phyloP scores from a whole-genome alignment of 2,113 vertebrate species.

The Lycaon pictus region DNA sequence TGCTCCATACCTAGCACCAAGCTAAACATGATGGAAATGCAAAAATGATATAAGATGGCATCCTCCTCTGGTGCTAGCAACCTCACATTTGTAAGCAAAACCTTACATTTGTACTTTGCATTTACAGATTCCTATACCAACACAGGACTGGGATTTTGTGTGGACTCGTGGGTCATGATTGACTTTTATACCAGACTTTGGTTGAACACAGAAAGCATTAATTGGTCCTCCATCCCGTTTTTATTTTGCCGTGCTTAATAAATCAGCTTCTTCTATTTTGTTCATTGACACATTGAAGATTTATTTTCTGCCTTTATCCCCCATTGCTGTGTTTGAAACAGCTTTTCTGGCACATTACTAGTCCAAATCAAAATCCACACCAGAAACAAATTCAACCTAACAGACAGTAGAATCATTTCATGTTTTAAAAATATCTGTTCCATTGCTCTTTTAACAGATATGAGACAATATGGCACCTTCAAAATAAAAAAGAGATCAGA shows the following conservation, averaged over 20 bases:
- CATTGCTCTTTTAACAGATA: conserved; percentile 62
- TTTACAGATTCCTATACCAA: not conserved
- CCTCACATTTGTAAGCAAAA: conserved; percentile 3
- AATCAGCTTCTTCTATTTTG: conserved; percentile 32
- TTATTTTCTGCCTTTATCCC: conserved; percentile 31
- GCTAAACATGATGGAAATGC: not conserved
- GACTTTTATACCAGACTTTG: not conserved
- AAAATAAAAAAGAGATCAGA: conserved; percentile 9
- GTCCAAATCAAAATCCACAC: conserved; percentile 62
- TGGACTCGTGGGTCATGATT: not conserved
- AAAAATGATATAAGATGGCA: not conserved
- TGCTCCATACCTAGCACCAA: not conserved
- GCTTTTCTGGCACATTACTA: conserved; percentile 49
- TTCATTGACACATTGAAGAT: conserved; percentile 38
- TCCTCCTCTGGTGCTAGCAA: not conserved
- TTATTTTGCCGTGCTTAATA: conserved; percentile 58
- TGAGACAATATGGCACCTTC: conserved; percentile 29
- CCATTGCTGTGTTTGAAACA: conserved; percentile 28
- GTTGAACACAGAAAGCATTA: conserved; percentile 31
- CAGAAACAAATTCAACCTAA: conserved; percentile 48
- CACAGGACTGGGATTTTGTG: not conserved
- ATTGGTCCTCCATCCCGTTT: not conserved
- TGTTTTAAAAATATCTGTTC: conserved; percentile 65
- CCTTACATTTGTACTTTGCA: not conserved
- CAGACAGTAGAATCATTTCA: not conserved